Conservation (phyloP, 92 coral and sea anemone genomes). For the Parazoanthus atlanticus region DNA sequence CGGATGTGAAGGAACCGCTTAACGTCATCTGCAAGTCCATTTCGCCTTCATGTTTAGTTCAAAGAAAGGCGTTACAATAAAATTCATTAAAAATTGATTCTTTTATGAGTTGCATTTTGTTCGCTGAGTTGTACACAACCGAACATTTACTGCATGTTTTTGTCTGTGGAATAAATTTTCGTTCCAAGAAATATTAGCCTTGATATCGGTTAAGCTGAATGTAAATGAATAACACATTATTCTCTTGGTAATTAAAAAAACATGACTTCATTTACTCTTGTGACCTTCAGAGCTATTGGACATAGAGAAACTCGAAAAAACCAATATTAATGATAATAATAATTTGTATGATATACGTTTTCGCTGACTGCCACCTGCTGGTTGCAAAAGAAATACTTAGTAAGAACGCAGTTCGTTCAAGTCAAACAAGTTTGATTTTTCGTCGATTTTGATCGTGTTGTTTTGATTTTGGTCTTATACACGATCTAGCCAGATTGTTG, state of each 20-base stretch:
- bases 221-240: not conserved
- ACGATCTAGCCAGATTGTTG: not conserved
- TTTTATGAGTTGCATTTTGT: slow-evolving; percentile 3
- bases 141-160: not conserved
- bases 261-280: slow-evolving; percentile 23
- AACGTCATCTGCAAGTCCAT: not conserved
- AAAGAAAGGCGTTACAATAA: not conserved
- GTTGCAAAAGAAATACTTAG: slow-evolving; percentile 2
- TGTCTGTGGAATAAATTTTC: not conserved
- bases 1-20: not conserved
- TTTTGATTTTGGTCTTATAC: not conserved
- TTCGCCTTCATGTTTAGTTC: not conserved
- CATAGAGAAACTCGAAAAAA: slow-evolving; percentile 11
- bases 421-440: slow-evolving; percentile 8
- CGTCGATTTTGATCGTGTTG: not conserved
- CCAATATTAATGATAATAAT: slow-evolving; percentile 13
- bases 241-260: slow-evolving; percentile 2
- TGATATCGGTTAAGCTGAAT: slow-evolving; percentile 12
- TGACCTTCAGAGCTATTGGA: slow-evolving; percentile 20
- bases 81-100: slow-evolving; percentile 36
- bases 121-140: not conserved
- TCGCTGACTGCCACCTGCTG: slow-evolving; percentile 19
- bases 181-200: not conserved
- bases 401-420: not conserved
- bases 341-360: not conserved